Conservation (phyloP, 2,113 vertebrate species). For the Oryzias celebensis region DNA sequence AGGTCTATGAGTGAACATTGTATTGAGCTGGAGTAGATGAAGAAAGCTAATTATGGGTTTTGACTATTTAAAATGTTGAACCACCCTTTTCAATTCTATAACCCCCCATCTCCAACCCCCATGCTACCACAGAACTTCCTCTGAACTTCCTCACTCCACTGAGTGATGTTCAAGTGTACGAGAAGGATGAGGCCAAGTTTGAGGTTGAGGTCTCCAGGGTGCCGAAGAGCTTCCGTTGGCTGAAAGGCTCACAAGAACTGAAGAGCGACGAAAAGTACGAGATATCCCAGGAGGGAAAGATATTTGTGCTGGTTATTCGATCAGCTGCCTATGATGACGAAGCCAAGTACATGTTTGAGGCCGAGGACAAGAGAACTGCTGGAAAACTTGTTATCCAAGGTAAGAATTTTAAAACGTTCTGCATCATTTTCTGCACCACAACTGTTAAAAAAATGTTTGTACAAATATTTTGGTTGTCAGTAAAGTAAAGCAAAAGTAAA, state of each 20-base stretch:
- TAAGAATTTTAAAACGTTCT: conserved; percentile 33
- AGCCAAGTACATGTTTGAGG: conserved; percentile 95
- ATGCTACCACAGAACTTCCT: conserved; percentile 83
- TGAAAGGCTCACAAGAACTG: conserved; percentile 92
- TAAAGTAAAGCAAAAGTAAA: too few relatives aligned
- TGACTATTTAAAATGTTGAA: too few relatives aligned
- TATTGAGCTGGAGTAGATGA: too few relatives aligned
- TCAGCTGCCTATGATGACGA: conserved; percentile 92
- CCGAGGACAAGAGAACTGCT: conserved; percentile 90
- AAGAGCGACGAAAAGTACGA: conserved; percentile 83
- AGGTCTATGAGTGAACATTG: too few relatives aligned
- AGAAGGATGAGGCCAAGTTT: conserved; percentile 94
- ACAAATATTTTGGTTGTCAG: too few relatives aligned
- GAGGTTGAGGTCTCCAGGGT: conserved; percentile 92
- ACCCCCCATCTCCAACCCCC: background rate
- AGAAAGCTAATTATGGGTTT: too few relatives aligned
- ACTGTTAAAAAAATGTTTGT: too few relatives aligned
- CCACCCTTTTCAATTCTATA: too few relatives aligned
- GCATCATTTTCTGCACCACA: too few relatives aligned
- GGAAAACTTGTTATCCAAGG: conserved; percentile 93
- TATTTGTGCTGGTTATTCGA: conserved; percentile 83
- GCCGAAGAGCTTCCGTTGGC: conserved; percentile 89
- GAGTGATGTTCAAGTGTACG: conserved; percentile 90
- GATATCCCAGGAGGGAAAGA: conserved; percentile 83
- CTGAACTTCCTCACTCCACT: conserved; percentile 91